Conservation (phyloP, 2,888 invertebrate genomes). For the Thera obeliscata region DNA sequence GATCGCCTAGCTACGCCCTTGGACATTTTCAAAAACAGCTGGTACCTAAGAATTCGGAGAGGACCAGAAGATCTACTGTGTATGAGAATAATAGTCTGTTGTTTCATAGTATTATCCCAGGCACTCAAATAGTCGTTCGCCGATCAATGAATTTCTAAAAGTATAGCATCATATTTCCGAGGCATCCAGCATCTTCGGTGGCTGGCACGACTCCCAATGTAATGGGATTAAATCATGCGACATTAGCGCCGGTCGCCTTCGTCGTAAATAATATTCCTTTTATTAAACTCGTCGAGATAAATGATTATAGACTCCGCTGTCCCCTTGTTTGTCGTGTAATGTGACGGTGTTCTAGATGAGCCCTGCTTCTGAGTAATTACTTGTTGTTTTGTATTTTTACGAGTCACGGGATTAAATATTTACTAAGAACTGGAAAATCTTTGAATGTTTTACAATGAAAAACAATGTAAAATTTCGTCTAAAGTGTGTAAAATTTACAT, state of each 20-base stretch:
- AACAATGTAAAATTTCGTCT: too few relatives aligned
- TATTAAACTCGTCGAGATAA: constrained; percentile 83
- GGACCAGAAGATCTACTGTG: too few relatives aligned
- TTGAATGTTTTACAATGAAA: background rate
- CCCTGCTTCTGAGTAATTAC: constrained; percentile 48
- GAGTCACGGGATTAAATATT: constrained; percentile 9
- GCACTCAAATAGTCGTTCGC: background rate
- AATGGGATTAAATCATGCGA: constrained; percentile 83
- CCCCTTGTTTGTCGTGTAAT: constrained; percentile 66
- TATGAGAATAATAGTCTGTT: too few relatives aligned
- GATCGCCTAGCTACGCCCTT: too few relatives aligned
- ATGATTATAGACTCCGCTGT: constrained; percentile 80
- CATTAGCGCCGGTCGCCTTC: constrained; percentile 71
- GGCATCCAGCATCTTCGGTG: constrained; percentile 37
- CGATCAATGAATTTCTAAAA: constrained; percentile 11
- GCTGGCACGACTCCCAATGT: constrained; percentile 74
- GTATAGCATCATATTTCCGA: constrained; percentile 20
- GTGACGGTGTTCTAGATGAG: constrained; percentile 49
- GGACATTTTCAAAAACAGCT: too few relatives aligned
- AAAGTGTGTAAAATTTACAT: background rate
- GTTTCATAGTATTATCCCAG: too few relatives aligned
- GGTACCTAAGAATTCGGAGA: too few relatives aligned
- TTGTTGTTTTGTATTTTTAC: constrained; percentile 44
- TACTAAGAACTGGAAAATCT: background rate
- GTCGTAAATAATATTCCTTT: constrained; percentile 83